phyloP scores from a whole-genome alignment of 2,888 invertebrate genomes.

The Dione vanillae region DNA sequence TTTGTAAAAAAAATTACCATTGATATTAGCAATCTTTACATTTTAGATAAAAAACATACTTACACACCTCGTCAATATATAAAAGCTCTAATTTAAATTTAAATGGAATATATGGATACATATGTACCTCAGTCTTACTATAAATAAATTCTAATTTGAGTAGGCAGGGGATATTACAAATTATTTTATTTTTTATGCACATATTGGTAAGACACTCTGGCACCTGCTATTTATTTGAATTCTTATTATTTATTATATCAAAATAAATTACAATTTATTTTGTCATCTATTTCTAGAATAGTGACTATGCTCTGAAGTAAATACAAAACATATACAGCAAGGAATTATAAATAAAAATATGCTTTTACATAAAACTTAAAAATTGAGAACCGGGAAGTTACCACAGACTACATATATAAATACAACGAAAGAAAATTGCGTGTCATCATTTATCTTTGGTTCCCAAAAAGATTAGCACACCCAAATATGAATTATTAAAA shows the following conservation, averaged over 20 bases:
- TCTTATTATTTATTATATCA: too few relatives aligned
- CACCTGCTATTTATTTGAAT: too few relatives aligned
- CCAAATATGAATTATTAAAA: background rate
- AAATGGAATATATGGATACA: background rate
- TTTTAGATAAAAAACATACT: background rate
- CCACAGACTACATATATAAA: background rate
- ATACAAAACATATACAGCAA: background rate
- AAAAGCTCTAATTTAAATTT: background rate
- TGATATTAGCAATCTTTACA: background rate
- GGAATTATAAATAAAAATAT: too few relatives aligned
- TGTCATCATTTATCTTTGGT: background rate
- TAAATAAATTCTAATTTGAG: background rate
- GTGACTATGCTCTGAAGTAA: background rate
- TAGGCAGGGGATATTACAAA: background rate
- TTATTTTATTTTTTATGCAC: too few relatives aligned
- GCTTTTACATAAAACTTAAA: background rate
- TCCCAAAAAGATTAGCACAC: background rate
- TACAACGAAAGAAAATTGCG: background rate
- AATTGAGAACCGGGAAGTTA: constrained; percentile 1
- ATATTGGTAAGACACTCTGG: too few relatives aligned
- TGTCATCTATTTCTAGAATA: too few relatives aligned
- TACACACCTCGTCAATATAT: background rate
- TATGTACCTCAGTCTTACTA: background rate
- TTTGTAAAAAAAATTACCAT: background rate
- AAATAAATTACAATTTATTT: too few relatives aligned